A percentile compares a stretch with the other conserved stretches of the same genome.
Conservation (phyloP, 2,888 invertebrate species). For the Euclidia mi region DNA sequence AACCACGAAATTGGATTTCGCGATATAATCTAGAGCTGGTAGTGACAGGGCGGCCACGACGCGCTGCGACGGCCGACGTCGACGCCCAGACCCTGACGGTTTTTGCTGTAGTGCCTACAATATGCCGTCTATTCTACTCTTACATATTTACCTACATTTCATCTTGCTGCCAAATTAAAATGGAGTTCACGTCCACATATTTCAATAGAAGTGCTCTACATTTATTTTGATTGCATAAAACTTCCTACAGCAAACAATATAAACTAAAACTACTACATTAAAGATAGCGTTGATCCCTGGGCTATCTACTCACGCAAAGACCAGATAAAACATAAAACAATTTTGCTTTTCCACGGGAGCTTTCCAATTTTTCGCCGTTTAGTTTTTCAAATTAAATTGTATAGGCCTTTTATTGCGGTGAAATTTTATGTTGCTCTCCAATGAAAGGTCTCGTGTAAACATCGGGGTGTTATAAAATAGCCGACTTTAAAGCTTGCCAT, state of each 20-base stretch:
- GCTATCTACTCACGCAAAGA: no score
- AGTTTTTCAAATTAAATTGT: constrained; percentile 31
- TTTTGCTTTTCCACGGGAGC: neutral
- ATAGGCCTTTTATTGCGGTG: constrained; percentile 17
- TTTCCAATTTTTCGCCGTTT: constrained; percentile 18
- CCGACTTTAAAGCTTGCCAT: constrained; percentile 26
- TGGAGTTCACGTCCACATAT: constrained; percentile 11
- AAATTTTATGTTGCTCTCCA: constrained; percentile 25
- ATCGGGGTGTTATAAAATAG: constrained; percentile 17
- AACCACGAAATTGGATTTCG: constrained; percentile 89
- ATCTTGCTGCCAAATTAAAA: constrained; percentile 26
- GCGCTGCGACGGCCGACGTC: constrained; percentile 47
- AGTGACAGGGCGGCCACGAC: constrained; percentile 77
- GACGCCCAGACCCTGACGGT: constrained; percentile 48
- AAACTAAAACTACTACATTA: neutral
- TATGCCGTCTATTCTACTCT: constrained; percentile 37
- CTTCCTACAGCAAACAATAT: neutral
- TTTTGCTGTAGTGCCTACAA: constrained; percentile 50
- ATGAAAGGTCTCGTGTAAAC: constrained; percentile 28
- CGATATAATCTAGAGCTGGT: constrained; percentile 86
- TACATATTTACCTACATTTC: constrained; percentile 41
- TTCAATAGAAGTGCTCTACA: constrained; percentile 10
- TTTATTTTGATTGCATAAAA: neutral
- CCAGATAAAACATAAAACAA: neutral
- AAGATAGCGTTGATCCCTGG: no score